These are phyloP conservation scores for Aphelenchoides besseyi DNA, from an alignment of 1,140 invertebrate genomes.

Conservation along the genomic window DNA sequence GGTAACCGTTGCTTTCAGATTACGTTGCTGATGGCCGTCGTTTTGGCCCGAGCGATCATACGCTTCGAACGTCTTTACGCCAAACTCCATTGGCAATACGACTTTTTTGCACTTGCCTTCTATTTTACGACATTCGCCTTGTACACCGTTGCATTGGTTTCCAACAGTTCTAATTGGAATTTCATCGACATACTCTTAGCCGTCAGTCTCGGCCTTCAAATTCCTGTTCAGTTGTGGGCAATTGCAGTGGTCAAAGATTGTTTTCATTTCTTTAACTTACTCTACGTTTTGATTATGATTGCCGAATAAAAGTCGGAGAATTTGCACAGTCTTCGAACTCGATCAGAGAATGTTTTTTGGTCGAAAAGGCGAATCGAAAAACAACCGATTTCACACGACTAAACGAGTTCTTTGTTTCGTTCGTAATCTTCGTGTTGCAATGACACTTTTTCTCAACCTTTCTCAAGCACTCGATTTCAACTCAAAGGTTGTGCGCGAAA, in stretches of 20 bases:
- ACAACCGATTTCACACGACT: not conserved
- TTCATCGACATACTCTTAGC: not conserved
- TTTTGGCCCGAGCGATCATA: not conserved
- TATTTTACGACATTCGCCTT: not conserved
- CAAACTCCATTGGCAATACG: constrained; percentile 23
- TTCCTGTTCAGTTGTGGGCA: constrained; percentile 17
- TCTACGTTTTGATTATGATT: constrained; percentile 16
- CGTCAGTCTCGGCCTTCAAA: not conserved
- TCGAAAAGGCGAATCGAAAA: not conserved
- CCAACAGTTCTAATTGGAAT: not conserved
- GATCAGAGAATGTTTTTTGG: not conserved
- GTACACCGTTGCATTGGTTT: not conserved
- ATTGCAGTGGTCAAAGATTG: constrained; percentile 9
- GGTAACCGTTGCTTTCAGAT: not conserved
- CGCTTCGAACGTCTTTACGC: constrained; percentile 13
- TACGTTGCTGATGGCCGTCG: not conserved
- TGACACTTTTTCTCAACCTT: not conserved
- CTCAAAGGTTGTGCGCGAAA: not conserved
- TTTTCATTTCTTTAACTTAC: constrained; percentile 15
- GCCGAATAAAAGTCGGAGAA: constrained; percentile 9
- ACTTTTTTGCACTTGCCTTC: constrained; percentile 19
- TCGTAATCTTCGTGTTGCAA: not conserved
- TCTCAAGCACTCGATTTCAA: not conserved
- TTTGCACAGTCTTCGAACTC: not conserved
- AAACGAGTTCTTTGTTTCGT: constrained; percentile 1